These are phyloP conservation scores for Drusus annulatus DNA, from an alignment of 1,140 invertebrate species.

Conservation along the genomic window DNA sequence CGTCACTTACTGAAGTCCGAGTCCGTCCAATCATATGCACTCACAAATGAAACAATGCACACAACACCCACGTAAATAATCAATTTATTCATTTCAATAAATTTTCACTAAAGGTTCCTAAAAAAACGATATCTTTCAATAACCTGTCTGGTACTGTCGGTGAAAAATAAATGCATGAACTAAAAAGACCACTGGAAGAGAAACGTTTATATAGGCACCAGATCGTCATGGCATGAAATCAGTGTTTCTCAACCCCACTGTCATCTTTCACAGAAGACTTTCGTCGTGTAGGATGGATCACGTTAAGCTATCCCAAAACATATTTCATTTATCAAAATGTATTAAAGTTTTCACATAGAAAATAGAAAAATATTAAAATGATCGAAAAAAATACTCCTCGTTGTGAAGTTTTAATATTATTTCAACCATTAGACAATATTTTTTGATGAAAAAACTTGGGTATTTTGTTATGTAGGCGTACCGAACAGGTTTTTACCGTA, in stretches of 20 bases:
- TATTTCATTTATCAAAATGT: too few species aligned
- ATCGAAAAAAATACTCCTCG: too few species aligned
- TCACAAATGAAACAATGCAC: conserved; percentile 5
- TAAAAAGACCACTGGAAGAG: conserved; percentile 11
- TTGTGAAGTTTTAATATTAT: too few species aligned
- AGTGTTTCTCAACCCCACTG: background rate
- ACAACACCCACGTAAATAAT: conserved; percentile 16
- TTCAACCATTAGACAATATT: too few species aligned
- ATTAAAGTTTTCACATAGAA: too few species aligned
- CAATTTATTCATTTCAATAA: background rate
- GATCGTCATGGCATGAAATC: background rate
- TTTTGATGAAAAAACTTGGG: too few species aligned
- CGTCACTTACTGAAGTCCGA: conserved; percentile 52
- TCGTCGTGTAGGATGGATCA: too few species aligned
- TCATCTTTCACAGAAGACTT: too few species aligned
- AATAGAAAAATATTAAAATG: too few species aligned
- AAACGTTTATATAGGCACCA: conserved; percentile 43
- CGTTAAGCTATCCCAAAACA: too few species aligned
- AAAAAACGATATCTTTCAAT: background rate
- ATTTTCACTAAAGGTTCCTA: background rate
- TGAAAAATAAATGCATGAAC: conserved; percentile 38
- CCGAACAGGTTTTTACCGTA: too few species aligned
- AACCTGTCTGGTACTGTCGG: background rate
- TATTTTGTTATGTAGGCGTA: too few species aligned
- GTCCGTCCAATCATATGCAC: conserved; percentile 53